Percentiles rank a stretch among this genome's conserved stretches.
Conservation (phyloP, 2,113 vertebrate genomes). For the Calypte anna region DNA sequence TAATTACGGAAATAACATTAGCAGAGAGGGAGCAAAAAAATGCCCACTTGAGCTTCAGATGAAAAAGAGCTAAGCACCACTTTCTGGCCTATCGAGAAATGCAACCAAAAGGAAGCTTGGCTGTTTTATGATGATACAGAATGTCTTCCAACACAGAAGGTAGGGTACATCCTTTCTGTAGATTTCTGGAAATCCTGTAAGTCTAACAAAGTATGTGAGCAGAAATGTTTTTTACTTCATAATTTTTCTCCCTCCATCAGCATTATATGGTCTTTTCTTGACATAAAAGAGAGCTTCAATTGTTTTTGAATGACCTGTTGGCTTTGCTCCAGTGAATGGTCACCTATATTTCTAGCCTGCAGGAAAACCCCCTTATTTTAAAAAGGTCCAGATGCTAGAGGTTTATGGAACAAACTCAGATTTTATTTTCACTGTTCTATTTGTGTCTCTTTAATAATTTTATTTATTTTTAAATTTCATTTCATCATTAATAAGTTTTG, state of each 20-base stretch:
- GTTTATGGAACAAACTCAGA: background rate
- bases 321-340: background rate
- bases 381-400: background rate
- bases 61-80: background rate
- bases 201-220: background rate
- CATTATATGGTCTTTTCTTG: background rate
- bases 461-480: too few species aligned
- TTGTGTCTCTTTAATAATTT: background rate
- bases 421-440: background rate
- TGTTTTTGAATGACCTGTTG: background rate
- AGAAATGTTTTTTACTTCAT: background rate
- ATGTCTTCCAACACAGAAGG: background rate
- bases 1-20: background rate
- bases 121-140: background rate
- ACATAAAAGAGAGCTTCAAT: background rate
- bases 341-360: background rate
- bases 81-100: background rate
- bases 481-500: background rate
- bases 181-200: background rate
- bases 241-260: background rate
- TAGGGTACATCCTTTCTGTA: fast-evolving
- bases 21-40: background rate
- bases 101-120: background rate
- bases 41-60: background rate
- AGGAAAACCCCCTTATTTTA: background rate